These are phyloP conservation scores for Pangasius mekongensis DNA, from an alignment of 2,797 vertebrate genomes.

Conservation along the genomic window DNA sequence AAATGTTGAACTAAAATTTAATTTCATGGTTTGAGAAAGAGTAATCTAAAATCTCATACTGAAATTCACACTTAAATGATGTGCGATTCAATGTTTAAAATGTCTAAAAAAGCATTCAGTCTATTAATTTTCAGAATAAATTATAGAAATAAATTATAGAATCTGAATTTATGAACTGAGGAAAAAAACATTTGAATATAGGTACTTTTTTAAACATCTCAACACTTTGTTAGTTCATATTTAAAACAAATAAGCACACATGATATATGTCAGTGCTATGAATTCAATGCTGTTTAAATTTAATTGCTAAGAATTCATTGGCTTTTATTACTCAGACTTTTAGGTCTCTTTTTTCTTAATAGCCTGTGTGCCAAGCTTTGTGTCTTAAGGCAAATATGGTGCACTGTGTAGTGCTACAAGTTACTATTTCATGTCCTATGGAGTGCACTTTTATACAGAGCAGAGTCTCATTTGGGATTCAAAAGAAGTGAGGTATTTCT, in stretches of 20 bases:
- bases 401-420: background rate
- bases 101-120: background rate
- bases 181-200: background rate
- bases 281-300: background rate
- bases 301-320: background rate
- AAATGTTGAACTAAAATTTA: background rate
- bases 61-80: background rate
- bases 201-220: background rate
- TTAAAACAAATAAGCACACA: background rate
- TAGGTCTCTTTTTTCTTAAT: background rate
- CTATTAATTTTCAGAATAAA: background rate
- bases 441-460: background rate
- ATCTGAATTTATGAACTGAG: background rate
- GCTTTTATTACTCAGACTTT: background rate
- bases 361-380: background rate
- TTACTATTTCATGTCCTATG: background rate
- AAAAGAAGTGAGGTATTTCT: background rate
- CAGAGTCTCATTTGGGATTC: background rate
- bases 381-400: background rate
- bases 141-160: background rate
- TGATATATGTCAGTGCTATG: background rate
- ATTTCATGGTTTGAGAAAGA: background rate
- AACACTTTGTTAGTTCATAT: background rate
- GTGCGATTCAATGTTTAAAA: background rate
- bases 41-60: background rate